Base-by-base conservation (phyloP, 2,113 vertebrate genomes). In the Mixornis gularis region DNA sequence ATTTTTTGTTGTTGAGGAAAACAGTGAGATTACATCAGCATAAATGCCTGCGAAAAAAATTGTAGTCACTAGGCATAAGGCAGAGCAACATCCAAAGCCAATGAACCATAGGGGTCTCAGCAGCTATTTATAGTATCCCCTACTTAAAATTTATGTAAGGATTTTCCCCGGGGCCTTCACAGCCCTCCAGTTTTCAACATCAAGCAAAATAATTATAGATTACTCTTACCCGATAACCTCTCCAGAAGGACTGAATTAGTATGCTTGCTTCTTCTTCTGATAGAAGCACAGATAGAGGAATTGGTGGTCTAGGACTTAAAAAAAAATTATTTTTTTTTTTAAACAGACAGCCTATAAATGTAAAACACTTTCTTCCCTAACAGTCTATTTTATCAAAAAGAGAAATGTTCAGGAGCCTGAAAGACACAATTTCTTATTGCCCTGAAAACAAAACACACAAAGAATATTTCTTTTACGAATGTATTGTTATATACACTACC, bases 231-330 rank as follows among this genome's bases (percentile, higher is more conserved):
- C 97, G 97, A 93, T 98, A 99, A 92, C 98, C 99, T 93, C 98
- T 98, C 99, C 99, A 99, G 96, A 98, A 99, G 49, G 98, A 96
- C 95, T 99, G 99, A 81, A 99, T 98, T 69, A 97, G 59, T 48
- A 97, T 53, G 21, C 97, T 97, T 43, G 99, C 99, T 91, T 97
- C 96, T 26, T 98, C 96, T 68, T 99, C 98, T 10, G 97, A 98
- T 24, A 99, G 94, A 66, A 96, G 95, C 17, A 99, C 96, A 90
- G 98, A 99, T 0, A 98, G 96, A 48, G 98, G 98, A 82, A 97
- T 43, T 25, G 98, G 97, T 29, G 97, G 98, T 69, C 98, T 97
- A 34, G 98, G 98, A 96, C 99, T 99, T 87, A 76, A 97, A 96
- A 59, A 89, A 17, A 22, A 4, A 38, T 38, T 10, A 11, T 11